Conservation (phyloP, 2,113 vertebrate species). For the Paraplagusia blochii region DNA sequence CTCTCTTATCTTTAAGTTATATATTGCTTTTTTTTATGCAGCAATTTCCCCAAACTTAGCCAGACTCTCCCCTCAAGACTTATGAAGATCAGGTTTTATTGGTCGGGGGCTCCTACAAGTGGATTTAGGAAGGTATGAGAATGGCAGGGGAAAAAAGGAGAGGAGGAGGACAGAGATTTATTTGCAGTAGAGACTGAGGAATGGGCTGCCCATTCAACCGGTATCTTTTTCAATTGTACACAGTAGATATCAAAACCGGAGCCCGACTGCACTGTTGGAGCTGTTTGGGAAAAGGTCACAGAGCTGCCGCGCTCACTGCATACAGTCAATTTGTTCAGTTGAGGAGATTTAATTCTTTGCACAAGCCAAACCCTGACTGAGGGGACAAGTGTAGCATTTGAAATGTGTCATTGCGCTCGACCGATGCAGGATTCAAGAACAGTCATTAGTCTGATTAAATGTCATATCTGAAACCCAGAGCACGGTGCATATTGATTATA, state of each 20-base stretch:
- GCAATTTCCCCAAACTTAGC: conserved; percentile 64
- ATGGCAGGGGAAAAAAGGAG: conserved; percentile 19
- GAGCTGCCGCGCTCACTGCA: conserved; percentile 34
- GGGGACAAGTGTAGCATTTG: conserved; percentile 46
- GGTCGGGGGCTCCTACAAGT: conserved; percentile 45
- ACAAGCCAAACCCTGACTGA: conserved; percentile 26
- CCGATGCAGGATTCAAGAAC: conserved; percentile 48
- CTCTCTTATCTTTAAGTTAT: conserved; percentile 59
- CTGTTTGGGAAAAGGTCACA: conserved; percentile 58
- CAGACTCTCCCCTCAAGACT: conserved; percentile 46
- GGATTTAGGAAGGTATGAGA: conserved; percentile 47
- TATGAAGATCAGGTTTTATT: conserved; percentile 66
- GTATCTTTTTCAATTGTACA: conserved; percentile 56
- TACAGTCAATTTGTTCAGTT: conserved; percentile 56
- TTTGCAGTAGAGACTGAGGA: conserved; percentile 39
- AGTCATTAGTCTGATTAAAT: conserved; percentile 60
- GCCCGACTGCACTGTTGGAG: conserved; percentile 17
- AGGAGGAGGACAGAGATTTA: conserved; percentile 47
- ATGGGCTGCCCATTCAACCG: conserved; percentile 47
- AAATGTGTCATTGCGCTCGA: conserved; percentile 48
- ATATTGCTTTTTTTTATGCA: conserved; percentile 67
- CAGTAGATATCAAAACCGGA: conserved; percentile 42
- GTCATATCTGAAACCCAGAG: conserved; percentile 45
- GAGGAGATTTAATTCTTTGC: conserved; percentile 35
- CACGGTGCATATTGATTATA: conserved; percentile 59